phyloP scores from a whole-genome alignment of 2,888 invertebrate species.

The Heliconius erato region DNA sequence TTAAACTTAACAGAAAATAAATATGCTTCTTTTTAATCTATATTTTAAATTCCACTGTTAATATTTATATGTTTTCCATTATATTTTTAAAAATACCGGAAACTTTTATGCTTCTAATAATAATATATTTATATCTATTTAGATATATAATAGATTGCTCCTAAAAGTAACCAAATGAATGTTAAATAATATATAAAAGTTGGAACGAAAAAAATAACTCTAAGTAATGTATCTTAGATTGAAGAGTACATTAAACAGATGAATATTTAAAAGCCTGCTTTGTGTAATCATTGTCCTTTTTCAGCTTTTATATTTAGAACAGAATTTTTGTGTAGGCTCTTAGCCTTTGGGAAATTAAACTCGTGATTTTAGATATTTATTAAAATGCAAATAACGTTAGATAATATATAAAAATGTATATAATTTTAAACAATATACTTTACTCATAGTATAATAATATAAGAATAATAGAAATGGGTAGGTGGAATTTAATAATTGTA shows the following conservation, averaged over 20 bases:
- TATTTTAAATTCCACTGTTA: too few species aligned
- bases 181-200: neutral
- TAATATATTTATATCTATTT: too few species aligned
- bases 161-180: neutral
- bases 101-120: too few species aligned
- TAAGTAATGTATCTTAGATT: neutral
- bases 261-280: neutral
- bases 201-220: neutral
- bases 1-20: too few species aligned
- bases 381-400: neutral
- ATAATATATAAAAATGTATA: neutral
- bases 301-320: neutral
- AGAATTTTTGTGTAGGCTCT: neutral
- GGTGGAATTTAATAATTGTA: neutral
- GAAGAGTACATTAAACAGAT: neutral
- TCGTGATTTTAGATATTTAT: neutral
- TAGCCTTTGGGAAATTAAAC: neutral
- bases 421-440: too few species aligned
- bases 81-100: too few species aligned
- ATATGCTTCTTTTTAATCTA: too few species aligned
- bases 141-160: too few species aligned
- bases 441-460: too few species aligned
- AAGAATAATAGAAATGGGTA: neutral
- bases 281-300: neutral
- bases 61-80: too few species aligned